A percentile compares a stretch with the other conserved stretches of the same genome.
phyloP scores from a whole-genome alignment of 2,113 vertebrate genomes.

The Oncorhynchus masou region DNA sequence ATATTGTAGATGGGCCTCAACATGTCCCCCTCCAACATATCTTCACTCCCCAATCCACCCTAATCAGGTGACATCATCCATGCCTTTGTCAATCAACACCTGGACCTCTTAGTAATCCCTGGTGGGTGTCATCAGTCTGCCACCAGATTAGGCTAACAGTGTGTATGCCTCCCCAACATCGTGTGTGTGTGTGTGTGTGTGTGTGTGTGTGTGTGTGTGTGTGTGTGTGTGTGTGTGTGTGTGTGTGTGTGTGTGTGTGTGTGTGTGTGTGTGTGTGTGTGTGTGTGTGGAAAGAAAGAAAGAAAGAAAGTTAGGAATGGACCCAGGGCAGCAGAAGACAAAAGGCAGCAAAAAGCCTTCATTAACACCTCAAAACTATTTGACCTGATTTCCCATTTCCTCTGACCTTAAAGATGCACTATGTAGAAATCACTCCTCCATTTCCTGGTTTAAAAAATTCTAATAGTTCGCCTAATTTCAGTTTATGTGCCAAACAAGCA shows the following conservation, averaged over 20 bases:
- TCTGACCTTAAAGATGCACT: conserved; percentile 24
- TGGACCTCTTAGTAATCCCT: background rate
- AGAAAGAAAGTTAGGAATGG: background rate
- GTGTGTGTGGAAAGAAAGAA: no score
- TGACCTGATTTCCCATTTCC: conserved; percentile 45
- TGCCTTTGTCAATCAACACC: background rate
- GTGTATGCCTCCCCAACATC: background rate
- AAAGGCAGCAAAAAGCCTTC: conserved; percentile 22
- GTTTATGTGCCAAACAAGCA: no score
- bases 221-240: background rate
- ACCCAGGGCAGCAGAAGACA: conserved; percentile 1
- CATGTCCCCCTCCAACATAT: background rate
- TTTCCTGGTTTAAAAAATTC: no score
- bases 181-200: background rate
- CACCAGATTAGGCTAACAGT: background rate
- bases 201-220: background rate
- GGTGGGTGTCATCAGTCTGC: no score
- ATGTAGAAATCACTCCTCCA: no score
- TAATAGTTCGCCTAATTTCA: no score
- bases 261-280: background rate
- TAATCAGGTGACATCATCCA: background rate
- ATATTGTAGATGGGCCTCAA: background rate
- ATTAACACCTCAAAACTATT: conserved; percentile 35
- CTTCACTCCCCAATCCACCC: background rate
- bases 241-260: background rate